These are phyloP conservation scores for Neodon shergylaensis DNA, from an alignment of 2,113 vertebrate genomes.

Conservation along the genomic window DNA sequence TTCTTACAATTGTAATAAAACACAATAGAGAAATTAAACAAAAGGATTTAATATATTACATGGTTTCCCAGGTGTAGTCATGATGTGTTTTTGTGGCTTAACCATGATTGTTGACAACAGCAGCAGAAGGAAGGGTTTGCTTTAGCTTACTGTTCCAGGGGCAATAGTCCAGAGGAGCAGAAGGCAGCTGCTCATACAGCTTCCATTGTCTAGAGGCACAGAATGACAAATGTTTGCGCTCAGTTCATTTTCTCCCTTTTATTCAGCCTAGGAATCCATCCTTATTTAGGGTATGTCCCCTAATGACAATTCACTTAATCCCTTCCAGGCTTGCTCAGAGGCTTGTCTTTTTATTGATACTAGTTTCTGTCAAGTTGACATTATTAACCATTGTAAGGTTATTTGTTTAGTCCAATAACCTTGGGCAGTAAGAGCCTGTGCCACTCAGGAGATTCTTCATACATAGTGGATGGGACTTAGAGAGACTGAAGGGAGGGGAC, in stretches of 20 bases:
- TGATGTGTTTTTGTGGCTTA: neutral
- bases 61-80: neutral
- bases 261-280: neutral
- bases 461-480: neutral
- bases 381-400: neutral
- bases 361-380: neutral
- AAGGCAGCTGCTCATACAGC: neutral
- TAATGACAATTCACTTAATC: neutral
- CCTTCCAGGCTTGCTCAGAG: neutral
- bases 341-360: neutral
- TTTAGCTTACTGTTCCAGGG: too few relatives aligned
- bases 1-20: neutral
- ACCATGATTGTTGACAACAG: too few relatives aligned
- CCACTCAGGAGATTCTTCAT: neutral
- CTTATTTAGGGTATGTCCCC: neutral
- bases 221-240: neutral
- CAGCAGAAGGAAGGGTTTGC: neutral
- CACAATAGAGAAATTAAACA: neutral
- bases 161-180: too few relatives aligned
- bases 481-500: neutral
- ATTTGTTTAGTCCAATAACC: neutral
- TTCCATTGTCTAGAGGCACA: neutral
- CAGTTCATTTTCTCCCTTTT: neutral
- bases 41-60: neutral
- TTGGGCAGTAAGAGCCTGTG: neutral